Evolutionary conservation across 2,797 vertebrate species (phyloP), one percentile per base, ranked within the genome.

Genomic region (Enteromius fasciolatus): DNA sequence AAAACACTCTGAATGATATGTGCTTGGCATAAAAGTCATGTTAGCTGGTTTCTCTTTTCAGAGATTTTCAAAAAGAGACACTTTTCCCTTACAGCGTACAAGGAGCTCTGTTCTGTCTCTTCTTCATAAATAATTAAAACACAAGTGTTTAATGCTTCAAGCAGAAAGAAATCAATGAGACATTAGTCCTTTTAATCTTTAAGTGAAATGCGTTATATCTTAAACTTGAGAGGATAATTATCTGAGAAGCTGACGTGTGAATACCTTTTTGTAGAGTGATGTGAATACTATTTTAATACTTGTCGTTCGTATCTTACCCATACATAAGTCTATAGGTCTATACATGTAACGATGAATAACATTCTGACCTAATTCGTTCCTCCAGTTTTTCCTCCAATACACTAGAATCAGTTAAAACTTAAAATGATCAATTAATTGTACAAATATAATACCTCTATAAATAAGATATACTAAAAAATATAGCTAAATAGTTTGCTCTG

Each of bases 131-230:
- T 76, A 59, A 54, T 76, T 68, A 33, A 82, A 25, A 57, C 2
- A 1, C 33, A 54, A 68, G 8, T 23, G 61, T 67, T 81, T 75
- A 74, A 75, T 76, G 73, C 72, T 82, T 76, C 59, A 75, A 76
- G 80, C 61, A 18, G 48, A 82, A 82, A 68, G 63, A 67, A 82
- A 76, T 82, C 80, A 82, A 82, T 68, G 80, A 57, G 36, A 68
- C 80, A 76, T 57, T 46, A 82, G 36, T 82, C 63, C 33, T 68
- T 82, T 82, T 76, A 82, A 76, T 76, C 72, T 82, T 82, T 76
- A 82, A 82, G 64, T 68, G 20, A 82, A 82, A 82, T 59, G 46
- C 66, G 61, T 68, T 41, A 14, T 20, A 75, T 75, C 61, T 66
- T 44, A 68, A 44, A 76, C 17, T 68, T 68, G 36, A 82, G 48